Evolutionary conservation across 2,888 invertebrate genomes (phyloP).

Genomic region (Allacma fusca): DNA sequence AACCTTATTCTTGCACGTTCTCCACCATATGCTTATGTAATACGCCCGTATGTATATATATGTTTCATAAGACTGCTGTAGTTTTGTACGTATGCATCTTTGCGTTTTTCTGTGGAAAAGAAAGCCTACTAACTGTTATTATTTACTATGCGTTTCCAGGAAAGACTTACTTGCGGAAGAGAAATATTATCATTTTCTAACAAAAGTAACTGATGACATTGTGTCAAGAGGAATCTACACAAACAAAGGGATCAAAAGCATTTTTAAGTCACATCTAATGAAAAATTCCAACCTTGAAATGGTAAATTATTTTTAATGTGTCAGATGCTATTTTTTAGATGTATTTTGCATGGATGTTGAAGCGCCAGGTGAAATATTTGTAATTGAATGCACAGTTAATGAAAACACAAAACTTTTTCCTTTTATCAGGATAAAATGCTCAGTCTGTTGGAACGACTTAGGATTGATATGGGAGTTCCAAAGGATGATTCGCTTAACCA

Average conservation of each 20-base stretch:
- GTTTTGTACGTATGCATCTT: too few species aligned
- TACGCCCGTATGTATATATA: too few species aligned
- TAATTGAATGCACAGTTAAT: background rate
- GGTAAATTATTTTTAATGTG: conserved; percentile 63
- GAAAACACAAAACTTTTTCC: too few species aligned
- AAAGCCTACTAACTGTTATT: too few species aligned
- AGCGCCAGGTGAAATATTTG: too few species aligned
- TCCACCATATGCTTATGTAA: too few species aligned
- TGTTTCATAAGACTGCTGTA: too few species aligned
- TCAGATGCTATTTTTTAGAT: conserved; percentile 1
- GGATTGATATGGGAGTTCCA: conserved; percentile 65
- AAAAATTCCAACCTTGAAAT: conserved; percentile 66
- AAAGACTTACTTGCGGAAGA: conserved; percentile 51
- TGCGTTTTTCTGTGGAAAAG: too few species aligned
- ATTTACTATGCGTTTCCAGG: background rate
- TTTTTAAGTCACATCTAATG: conserved; percentile 68
- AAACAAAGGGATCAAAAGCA: conserved; percentile 67
- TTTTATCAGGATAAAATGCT: conserved; percentile 65
- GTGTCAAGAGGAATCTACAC: conserved; percentile 68
- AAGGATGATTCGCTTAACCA: conserved; percentile 63
- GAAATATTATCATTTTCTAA: conserved; percentile 65
- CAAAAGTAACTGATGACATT: conserved; percentile 70
- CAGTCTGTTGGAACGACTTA: conserved; percentile 65
- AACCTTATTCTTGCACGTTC: too few species aligned
- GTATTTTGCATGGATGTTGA: too few species aligned